These are phyloP conservation scores for Gopherus flavomarginatus DNA, from an alignment of 2,113 vertebrate genomes.

Conservation along the genomic window DNA sequence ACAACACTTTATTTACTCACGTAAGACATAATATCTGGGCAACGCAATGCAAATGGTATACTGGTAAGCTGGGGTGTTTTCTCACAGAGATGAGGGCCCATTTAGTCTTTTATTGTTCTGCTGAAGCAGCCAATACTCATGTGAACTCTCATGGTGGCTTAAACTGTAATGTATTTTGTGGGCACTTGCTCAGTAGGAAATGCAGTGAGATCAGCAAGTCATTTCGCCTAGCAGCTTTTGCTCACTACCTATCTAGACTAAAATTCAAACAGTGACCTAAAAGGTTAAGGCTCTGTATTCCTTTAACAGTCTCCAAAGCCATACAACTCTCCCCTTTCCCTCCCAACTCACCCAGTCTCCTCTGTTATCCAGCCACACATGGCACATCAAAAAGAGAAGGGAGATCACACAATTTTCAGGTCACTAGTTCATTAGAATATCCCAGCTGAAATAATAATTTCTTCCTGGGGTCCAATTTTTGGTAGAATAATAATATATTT, in stretches of 20 bases:
- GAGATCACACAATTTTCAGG: not conserved
- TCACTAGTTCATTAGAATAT: not conserved
- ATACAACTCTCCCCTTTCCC: not conserved
- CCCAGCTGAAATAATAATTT: constrained; percentile 25
- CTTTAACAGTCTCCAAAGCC: not conserved
- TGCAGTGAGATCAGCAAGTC: not conserved
- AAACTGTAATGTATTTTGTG: not conserved
- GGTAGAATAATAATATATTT: not conserved
- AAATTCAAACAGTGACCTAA: not conserved
- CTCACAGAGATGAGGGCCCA: not conserved
- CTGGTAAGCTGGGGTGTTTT: not conserved
- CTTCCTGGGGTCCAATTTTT: not conserved
- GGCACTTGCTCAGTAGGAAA: not conserved
- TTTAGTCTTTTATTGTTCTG: not conserved
- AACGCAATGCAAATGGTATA: not conserved
- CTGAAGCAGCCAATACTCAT: not conserved
- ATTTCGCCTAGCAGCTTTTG: not conserved
- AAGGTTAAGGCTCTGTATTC: not conserved
- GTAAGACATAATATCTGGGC: not conserved
- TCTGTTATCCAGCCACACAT: not conserved
- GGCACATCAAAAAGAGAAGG: not conserved
- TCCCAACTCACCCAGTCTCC: not conserved
- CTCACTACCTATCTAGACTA: not conserved
- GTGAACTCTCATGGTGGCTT: not conserved
- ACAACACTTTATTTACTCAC: not conserved